Conservation (phyloP, 2,113 vertebrate species). For the Datnioides undecimradiatus region DNA sequence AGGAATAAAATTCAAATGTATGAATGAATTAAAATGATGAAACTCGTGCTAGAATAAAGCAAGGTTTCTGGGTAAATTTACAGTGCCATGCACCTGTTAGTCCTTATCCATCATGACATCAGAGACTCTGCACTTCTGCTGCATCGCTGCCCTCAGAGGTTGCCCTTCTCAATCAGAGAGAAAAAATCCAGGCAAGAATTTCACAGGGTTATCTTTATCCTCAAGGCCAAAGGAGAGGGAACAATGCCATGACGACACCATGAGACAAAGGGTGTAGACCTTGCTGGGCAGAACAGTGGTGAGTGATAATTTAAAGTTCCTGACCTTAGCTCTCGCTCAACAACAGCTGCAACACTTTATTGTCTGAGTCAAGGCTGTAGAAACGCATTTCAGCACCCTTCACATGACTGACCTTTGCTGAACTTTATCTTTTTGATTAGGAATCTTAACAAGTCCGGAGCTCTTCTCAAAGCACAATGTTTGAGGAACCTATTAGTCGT, state of each 20-base stretch:
- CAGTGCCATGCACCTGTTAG: constrained; percentile 58
- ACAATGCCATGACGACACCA: constrained; percentile 63
- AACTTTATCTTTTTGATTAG: constrained; percentile 44
- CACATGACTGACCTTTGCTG: constrained; percentile 16
- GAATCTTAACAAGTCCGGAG: not conserved
- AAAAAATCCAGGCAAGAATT: constrained; percentile 75
- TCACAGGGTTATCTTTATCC: constrained; percentile 81
- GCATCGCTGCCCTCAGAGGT: constrained; percentile 8
- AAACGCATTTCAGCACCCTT: constrained; percentile 20
- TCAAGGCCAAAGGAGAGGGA: constrained; percentile 73
- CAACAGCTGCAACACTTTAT: constrained; percentile 64
- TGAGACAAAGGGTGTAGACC: constrained; percentile 56
- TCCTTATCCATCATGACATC: constrained; percentile 31
- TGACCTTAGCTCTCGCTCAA: constrained; percentile 55
- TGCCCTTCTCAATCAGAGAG: constrained; percentile 56
- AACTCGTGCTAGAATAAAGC: not conserved
- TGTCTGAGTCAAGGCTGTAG: constrained; percentile 30
- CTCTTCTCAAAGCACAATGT: constrained; percentile 5
- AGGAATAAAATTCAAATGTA: not conserved
- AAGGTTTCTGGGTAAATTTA: constrained; percentile 1
- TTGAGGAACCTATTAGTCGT: constrained; percentile 11
- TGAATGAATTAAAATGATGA: not conserved
- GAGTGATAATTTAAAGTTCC: constrained; percentile 61
- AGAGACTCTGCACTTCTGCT: constrained; percentile 25
- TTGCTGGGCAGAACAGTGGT: constrained; percentile 33